Evolutionary conservation across 2,113 vertebrate species (phyloP).

Genomic region (Oostethus manadensis): DNA sequence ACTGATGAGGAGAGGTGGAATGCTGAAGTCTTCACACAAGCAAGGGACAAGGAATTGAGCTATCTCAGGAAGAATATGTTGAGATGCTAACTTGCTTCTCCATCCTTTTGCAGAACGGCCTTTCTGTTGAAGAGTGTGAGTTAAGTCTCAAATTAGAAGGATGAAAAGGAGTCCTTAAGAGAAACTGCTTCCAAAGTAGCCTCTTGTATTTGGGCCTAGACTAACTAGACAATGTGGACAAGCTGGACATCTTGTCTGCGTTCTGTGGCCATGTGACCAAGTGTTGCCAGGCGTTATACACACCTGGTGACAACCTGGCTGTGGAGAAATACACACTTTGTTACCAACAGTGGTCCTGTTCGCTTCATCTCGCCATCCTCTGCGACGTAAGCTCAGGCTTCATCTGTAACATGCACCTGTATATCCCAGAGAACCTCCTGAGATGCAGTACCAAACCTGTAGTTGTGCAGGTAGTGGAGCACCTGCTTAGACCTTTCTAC

Average conservation of each 20-base stretch:
- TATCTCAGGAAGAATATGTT: constrained; percentile 40
- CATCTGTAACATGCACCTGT: constrained; percentile 64
- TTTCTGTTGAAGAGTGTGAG: constrained; percentile 39
- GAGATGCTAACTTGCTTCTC: constrained; percentile 58
- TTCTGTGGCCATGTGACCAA: constrained; percentile 45
- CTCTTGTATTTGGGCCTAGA: constrained; percentile 45
- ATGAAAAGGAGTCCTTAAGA: constrained; percentile 50
- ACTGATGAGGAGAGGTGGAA: constrained; percentile 40
- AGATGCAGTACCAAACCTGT: constrained; percentile 40
- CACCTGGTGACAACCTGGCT: constrained; percentile 37
- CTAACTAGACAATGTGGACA: constrained; percentile 42
- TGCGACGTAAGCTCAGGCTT: constrained; percentile 56
- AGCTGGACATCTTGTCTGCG: constrained; percentile 51
- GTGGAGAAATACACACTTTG: constrained; percentile 64
- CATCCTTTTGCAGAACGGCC: constrained; percentile 49
- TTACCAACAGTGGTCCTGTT: constrained; percentile 25
- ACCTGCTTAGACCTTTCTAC: constrained; percentile 54
- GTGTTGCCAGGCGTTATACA: constrained; percentile 39
- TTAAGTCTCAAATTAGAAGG: constrained; percentile 39
- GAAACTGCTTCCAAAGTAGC: constrained; percentile 53
- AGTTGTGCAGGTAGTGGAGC: constrained; percentile 51
- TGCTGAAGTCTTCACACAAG: constrained; percentile 23
- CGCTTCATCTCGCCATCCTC: constrained; percentile 55
- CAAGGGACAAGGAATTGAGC: constrained; percentile 23
- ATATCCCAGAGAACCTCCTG: constrained; percentile 50